These are phyloP conservation scores for Nyctibius grandis DNA, from an alignment of 2,797 vertebrate species.

Conservation along the genomic window DNA sequence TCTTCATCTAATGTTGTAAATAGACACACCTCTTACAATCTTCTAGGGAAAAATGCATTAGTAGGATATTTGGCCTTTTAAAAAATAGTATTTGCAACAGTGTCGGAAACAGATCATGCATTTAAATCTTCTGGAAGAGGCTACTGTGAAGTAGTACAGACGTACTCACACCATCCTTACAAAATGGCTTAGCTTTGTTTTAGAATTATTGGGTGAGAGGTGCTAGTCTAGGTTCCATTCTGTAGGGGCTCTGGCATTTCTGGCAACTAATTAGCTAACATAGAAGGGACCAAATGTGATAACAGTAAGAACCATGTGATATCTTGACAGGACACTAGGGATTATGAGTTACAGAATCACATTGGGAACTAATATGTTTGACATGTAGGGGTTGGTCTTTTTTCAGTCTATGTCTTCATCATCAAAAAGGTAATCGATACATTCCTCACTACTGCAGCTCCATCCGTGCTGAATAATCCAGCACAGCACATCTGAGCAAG, in stretches of 20 bases:
- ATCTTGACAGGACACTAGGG: not conserved
- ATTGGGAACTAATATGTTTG: not conserved
- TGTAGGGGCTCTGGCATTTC: not conserved
- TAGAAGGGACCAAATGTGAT: not conserved
- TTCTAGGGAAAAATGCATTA: not conserved
- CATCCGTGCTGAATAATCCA: not conserved
- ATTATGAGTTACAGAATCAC: not conserved
- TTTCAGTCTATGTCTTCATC: not conserved
- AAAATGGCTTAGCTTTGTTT: not conserved
- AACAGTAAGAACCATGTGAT: not conserved
- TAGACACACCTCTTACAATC: not conserved
- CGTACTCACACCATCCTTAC: not conserved
- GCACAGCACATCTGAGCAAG: not conserved
- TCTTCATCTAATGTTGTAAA: not conserved
- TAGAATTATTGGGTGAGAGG: not conserved
- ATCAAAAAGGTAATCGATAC: not conserved
- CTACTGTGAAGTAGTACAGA: not conserved
- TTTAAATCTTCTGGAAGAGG: not conserved
- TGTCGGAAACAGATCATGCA: not conserved
- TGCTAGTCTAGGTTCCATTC: not conserved
- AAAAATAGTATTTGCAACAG: not conserved
- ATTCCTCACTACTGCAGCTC: not conserved
- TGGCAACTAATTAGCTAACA: not conserved
- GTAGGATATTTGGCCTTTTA: not conserved
- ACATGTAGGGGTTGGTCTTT: not conserved